Base-by-base conservation (phyloP, 1,140 invertebrate genomes). In the Zaprionus tsacasi region DNA sequence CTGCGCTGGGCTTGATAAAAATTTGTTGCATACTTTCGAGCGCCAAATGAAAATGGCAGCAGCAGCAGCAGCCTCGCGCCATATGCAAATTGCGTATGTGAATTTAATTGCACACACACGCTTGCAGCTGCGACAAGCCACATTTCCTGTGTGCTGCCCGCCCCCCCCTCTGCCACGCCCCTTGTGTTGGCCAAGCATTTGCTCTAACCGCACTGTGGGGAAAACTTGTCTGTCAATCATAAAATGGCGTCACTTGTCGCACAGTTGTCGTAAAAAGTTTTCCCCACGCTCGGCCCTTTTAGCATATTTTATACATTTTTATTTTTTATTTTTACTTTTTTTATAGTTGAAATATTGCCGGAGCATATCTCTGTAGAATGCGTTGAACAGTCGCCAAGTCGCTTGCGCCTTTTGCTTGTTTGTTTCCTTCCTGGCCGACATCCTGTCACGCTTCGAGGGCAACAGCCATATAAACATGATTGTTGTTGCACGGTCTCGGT, bases 11-110 rank as follows among this genome's bases (percentile, higher is more conserved):
- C 70, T 78, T 81, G 81, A 85, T 83, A 85, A 83, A 66, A 87
- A 88, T 80, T 72, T 88, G 85, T 83, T 88, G 83, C 83, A 88
- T 83, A 88, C 83, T 88, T 88, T 55, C 27, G 56, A 70, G 81
- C 65, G 78, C 59, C 50, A 61, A 58, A 80, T 63, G 81, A 83
- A 82, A 80, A 70, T 83, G 70, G 21, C 69, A 40, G 15, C 57
- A 68, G 70, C 52, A 48, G 43, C 63, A 17, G 21, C 27, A 33
- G 10, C 45, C 45, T 50, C 45, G 17, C 45, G 45, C 8, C 27
- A 76, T 57, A 36, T 70, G 69, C 54, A 68, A 78, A 69, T 21
- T 66, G 63, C 64, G 70, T 78, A 88, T 88, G 77, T 78, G 56
- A 73, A 89, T 88, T 83, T 88, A 88, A 88, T 88, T 89, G 78